Evolutionary conservation across 2,797 vertebrate species (phyloP), one percentile per base, ranked within the genome.

Genomic region (Pangasius larnaudii): DNA sequence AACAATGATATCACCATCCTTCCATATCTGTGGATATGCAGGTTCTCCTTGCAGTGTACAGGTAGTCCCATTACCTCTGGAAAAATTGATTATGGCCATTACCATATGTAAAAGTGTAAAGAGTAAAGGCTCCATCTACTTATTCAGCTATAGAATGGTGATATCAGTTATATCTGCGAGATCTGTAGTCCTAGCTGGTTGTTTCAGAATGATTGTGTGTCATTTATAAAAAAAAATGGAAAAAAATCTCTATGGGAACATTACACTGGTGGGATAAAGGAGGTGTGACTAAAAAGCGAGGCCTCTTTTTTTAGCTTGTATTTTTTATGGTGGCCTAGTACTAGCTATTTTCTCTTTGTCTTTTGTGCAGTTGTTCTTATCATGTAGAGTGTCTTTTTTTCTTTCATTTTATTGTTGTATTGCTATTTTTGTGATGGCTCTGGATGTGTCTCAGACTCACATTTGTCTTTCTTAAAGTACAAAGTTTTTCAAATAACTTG

Each of bases 1-100:
- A 59, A 90, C 36, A 49, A 75, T 86, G 18, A 90, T 78, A 51
- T 90, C 84, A 14, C 89, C 89, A 63, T 90, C 39, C 61, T 90
- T 90, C 22, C 49, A 86, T 6, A 88, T 16, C 1, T 83, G 59
- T 4, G 89, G 79, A 14, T 88, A 88, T 78, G 33, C 42, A 83
- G 71, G 51, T 4, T 90, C 78, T 51, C 83, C 89, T 75, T 86
- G 92, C 51, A 13, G 89, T 0, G 67, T 87, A 89, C 95, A 96
- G 22, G 91, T 5, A 0, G n/a, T 82, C 33, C 91, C 90, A 78
- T 94, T 89, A 19, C 91, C 86, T 46, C 85, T 89, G 59, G 93
- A 93, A 36, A 95, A 91, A 87, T 74, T 87, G 30, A 91, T 78
- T 39, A 89, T 83, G 59, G 75, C 14, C 53, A 87, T 79, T 77